A percentile compares a stretch with the other conserved stretches of the same genome.
Evolutionary conservation across 2,113 vertebrate species (phyloP).

Genomic region (Oophaga pumilio): DNA sequence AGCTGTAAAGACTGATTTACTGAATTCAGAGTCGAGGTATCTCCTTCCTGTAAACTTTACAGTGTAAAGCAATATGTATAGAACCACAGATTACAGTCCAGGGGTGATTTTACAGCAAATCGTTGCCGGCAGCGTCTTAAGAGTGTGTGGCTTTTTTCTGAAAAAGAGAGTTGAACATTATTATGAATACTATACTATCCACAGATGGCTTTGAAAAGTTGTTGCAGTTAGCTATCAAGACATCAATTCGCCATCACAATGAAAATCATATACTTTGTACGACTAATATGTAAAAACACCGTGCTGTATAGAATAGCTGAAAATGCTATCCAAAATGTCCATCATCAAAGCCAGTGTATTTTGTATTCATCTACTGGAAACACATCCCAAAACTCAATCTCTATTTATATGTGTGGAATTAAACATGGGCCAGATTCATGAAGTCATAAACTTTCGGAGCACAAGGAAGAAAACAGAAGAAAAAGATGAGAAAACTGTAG

Average conservation of each 20-base stretch:
- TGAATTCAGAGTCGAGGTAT: neutral
- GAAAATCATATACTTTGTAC: neutral
- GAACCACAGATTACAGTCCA: constrained; percentile 1
- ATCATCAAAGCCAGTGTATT: neutral
- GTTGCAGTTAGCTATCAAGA: neutral
- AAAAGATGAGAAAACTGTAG: no score
- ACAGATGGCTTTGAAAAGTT: neutral
- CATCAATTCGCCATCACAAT: neutral
- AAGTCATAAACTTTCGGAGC: neutral
- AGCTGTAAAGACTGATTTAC: neutral
- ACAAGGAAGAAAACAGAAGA: neutral
- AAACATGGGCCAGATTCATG: neutral
- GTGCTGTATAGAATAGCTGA: neutral
- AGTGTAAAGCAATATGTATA: constrained; percentile 1
- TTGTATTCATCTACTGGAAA: neutral
- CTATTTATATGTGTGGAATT: neutral
- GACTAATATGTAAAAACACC: neutral
- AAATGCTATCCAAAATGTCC: neutral
- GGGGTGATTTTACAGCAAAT: neutral
- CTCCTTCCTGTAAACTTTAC: no score
- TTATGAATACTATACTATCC: neutral
- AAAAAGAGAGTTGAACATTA: constrained; percentile 4
- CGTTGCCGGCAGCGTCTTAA: neutral
- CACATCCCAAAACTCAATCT: neutral
- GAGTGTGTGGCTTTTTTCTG: neutral